Evolutionary conservation across 2,797 vertebrate species (phyloP).

Genomic region (Sphenopsis melanotis): DNA sequence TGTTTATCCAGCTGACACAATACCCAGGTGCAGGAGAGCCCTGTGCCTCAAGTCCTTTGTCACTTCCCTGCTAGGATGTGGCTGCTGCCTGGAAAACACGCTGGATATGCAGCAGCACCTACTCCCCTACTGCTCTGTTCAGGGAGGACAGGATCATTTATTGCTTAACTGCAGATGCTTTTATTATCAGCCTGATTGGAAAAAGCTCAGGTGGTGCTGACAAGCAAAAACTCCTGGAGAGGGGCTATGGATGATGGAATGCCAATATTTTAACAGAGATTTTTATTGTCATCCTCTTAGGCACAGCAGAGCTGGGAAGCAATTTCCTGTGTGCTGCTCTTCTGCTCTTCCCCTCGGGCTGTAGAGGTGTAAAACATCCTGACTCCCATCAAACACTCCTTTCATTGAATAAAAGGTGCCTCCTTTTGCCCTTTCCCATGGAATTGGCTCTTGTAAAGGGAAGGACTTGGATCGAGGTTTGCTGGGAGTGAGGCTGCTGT

Average conservation of each 20-base stretch:
- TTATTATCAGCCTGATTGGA: background rate
- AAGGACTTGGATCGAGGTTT: fast-evolving
- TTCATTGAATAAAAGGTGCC: background rate
- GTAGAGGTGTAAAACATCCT: background rate
- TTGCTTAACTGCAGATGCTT: background rate
- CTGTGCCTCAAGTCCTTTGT: background rate
- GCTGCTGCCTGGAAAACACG: background rate
- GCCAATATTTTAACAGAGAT: background rate
- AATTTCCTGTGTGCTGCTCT: background rate
- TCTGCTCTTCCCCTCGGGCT: background rate
- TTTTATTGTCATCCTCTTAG: background rate
- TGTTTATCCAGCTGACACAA: fast-evolving
- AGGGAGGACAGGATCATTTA: background rate
- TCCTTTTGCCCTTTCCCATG: background rate
- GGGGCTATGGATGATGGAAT: background rate
- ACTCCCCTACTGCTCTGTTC: background rate
- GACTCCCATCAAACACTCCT: background rate
- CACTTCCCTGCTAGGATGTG: background rate
- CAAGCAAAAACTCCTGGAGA: background rate
- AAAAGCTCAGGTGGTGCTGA: background rate
- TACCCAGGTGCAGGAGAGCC: no score
- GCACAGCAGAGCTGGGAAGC: background rate
- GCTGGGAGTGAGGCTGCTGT: background rate
- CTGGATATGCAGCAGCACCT: background rate
- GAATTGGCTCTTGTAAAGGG: background rate